Evolutionary conservation across 92 coral and sea anemone species (phyloP).

Genomic region (Actinostola sp.): DNA sequence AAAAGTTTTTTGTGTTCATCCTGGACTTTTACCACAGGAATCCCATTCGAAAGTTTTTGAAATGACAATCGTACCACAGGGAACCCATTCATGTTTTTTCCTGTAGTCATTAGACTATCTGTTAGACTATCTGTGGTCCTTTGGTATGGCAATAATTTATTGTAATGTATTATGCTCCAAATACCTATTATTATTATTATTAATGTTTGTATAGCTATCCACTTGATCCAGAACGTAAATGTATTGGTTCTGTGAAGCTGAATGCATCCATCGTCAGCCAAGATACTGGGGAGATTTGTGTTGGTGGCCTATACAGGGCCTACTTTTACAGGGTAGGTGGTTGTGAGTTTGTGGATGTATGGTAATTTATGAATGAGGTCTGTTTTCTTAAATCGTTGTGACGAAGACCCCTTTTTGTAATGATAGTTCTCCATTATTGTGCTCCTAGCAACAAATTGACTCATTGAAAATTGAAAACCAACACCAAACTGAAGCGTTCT

Average conservation of each 20-base stretch:
- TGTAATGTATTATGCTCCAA: neutral
- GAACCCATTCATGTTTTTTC: no score
- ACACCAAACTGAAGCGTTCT: no score
- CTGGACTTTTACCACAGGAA: neutral
- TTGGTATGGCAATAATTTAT: neutral
- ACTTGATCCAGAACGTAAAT: neutral
- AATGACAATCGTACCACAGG: no score
- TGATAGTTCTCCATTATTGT: no score
- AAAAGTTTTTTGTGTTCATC: no score
- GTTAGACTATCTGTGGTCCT: neutral
- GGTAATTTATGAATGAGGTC: no score
- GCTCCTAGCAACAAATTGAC: no score
- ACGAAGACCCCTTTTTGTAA: no score
- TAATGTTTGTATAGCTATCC: neutral
- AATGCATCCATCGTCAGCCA: neutral
- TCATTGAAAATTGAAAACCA: no score
- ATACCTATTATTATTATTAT: neutral
- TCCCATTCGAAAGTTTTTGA: neutral
- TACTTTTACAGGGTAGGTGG: conserved; percentile 4
- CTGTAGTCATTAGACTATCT: no score
- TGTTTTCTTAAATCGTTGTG: no score
- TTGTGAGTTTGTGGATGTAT: no score
- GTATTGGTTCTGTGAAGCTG: neutral
- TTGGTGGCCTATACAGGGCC: conserved; percentile 1
- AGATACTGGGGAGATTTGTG: neutral